Evolutionary conservation across 1,140 invertebrate genomes (phyloP).

Genomic region (Sesamia nonagrioides): DNA sequence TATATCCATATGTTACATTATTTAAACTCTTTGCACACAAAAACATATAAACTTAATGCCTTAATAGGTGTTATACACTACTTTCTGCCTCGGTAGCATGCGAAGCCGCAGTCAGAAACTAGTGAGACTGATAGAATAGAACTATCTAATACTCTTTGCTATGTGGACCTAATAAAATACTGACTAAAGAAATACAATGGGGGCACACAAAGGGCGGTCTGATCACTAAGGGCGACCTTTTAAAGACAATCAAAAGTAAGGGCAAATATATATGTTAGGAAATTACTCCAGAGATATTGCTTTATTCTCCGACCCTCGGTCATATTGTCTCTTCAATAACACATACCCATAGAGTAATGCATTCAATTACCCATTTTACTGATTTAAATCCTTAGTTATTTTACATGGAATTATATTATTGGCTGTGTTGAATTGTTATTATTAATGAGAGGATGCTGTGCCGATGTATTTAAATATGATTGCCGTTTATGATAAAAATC

Average conservation of each 20-base stretch:
- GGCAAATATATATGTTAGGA: not conserved
- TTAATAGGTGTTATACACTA: too few species aligned
- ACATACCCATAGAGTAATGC: not conserved
- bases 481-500: not conserved
- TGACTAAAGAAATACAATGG: too few species aligned
- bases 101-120: too few species aligned
- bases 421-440: not conserved
- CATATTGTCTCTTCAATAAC: slow-evolving; percentile 10
- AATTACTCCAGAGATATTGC: not conserved
- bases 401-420: not conserved
- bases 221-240: too few species aligned
- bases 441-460: not conserved
- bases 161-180: too few species aligned
- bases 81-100: too few species aligned
- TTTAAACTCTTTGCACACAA: too few species aligned
- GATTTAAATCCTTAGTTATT: not conserved
- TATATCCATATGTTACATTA: too few species aligned
- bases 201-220: too few species aligned
- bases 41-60: too few species aligned
- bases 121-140: too few species aligned
- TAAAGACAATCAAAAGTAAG: not conserved
- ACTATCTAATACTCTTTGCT: too few species aligned
- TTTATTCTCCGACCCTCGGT: not conserved
- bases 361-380: not conserved
- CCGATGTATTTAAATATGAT: not conserved